Base-by-base conservation (phyloP, 2,113 vertebrate genomes). In the Lontra canadensis region DNA sequence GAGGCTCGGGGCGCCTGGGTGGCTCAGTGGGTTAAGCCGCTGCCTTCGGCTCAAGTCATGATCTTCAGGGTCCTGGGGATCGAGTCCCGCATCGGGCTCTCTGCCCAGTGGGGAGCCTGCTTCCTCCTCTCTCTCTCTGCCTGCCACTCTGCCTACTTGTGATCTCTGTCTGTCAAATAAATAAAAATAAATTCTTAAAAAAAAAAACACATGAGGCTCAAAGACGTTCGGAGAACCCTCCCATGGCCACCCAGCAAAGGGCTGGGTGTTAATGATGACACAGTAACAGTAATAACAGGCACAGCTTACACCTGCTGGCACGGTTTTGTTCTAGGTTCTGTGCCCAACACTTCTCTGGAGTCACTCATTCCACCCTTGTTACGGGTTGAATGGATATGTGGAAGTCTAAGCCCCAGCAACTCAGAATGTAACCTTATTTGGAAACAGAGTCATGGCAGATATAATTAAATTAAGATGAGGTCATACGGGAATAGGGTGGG, bases 281-380 rank as follows among this genome's bases (percentile, higher is more conserved):
- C 2, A 3, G 26, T 4, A 7, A 61, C 15, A 3, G 6, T 6
- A 31, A 21, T 3, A 10, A 3, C 57, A 65, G 36, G 9, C 26
- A 7, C 7, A 21, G 29, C 44, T 29, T 11, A 13, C 0, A 2
- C 0, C 34, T 3, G 9, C 26, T 10, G 26, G n/a, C 17, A 1
- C 36, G 1, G 4, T 6, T 78, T 25, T 11, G 8, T 18, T 85
- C 42, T 15, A 9, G 0, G 4, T 55, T 69, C 82, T 65, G 1
- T 3, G 11, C 21, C 55, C 59, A 7, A 0, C 0, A 42, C n/a
- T 79, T 83, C 49, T 3, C 7, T 5, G n/a, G 6, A 13, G 71
- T 47, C n/a, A 90, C 52, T 31, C 7, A 44, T 39, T 26, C 57
- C 67, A 47, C 52, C 88, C 82, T 17, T 23, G 18, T 36, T 74